phyloP scores from a whole-genome alignment of 2,797 vertebrate species.

The Scyliorhinus canicula region DNA sequence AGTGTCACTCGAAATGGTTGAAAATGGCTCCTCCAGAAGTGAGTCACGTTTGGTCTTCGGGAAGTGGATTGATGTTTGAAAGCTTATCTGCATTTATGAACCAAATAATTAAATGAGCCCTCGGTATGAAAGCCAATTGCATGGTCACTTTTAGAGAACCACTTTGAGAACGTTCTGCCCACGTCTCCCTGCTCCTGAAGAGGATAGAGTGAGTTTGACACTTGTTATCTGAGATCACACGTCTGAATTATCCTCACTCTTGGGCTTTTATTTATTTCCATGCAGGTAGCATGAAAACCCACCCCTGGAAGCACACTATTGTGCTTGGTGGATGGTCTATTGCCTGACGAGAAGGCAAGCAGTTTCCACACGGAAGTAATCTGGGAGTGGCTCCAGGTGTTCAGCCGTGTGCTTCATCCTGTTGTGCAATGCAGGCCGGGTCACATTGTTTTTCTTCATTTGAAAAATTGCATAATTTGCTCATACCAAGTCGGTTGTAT shows the following conservation, averaged over 20 bases:
- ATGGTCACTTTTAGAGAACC: not conserved
- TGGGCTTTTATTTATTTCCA: not conserved
- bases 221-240: not conserved
- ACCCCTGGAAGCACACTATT: not conserved
- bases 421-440: not conserved
- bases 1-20: no score
- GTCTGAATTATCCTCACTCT: not conserved
- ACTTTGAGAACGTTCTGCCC: not conserved
- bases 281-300: not conserved
- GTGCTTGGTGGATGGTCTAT: not conserved
- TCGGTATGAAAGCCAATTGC: not conserved
- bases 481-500: not conserved
- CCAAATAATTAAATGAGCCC: not conserved
- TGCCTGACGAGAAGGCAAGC: not conserved
- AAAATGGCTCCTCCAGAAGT: not conserved
- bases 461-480: not conserved
- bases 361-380: not conserved
- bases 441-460: no score
- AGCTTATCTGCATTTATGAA: not conserved
- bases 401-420: no score
- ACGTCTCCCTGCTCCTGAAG: not conserved
- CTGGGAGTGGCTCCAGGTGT: not conserved
- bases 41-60: not conserved
- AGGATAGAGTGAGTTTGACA: not conserved
- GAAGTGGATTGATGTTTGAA: not conserved